Evolutionary conservation across 2,797 vertebrate species (phyloP).

Genomic region (Morelia viridis): DNA sequence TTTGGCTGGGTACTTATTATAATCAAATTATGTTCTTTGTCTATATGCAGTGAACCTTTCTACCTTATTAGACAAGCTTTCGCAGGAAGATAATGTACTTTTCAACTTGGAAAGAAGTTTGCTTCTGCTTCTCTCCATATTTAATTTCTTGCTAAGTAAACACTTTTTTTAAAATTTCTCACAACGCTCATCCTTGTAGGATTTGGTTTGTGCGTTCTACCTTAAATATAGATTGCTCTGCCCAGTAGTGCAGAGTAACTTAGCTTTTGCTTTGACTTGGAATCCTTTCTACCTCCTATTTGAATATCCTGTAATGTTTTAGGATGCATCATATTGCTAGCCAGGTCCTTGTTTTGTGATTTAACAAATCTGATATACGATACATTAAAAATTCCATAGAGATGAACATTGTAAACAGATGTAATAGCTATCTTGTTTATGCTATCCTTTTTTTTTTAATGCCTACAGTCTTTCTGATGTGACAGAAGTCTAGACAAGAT

Average conservation of each 20-base stretch:
- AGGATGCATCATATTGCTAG: slow-evolving; percentile 41
- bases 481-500: not conserved
- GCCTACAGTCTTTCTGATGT: not conserved
- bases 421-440: not conserved
- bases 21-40: slow-evolving; percentile 68
- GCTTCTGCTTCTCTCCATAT: not conserved
- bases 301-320: slow-evolving; percentile 57
- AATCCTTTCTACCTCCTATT: slow-evolving; percentile 55
- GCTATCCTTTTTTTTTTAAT: not conserved
- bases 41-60: slow-evolving; percentile 62
- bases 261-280: slow-evolving; percentile 40
- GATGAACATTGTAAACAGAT: slow-evolving; percentile 17
- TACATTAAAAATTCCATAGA: slow-evolving; percentile 7
- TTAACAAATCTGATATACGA: not conserved
- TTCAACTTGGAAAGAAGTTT: slow-evolving; percentile 53
- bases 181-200: slow-evolving; percentile 43
- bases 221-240: slow-evolving; percentile 51
- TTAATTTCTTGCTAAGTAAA: slow-evolving; percentile 51
- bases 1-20: slow-evolving; percentile 64
- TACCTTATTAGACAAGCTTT: slow-evolving; percentile 50
- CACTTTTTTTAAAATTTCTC: slow-evolving; percentile 49
- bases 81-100: slow-evolving; percentile 59
- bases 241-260: slow-evolving; percentile 51
- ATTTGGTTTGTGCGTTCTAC: slow-evolving; percentile 55
- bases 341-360: slow-evolving; percentile 17